Evolutionary conservation across 1,140 invertebrate species (phyloP).

Genomic region (Proctacanthus coquilletti): DNA sequence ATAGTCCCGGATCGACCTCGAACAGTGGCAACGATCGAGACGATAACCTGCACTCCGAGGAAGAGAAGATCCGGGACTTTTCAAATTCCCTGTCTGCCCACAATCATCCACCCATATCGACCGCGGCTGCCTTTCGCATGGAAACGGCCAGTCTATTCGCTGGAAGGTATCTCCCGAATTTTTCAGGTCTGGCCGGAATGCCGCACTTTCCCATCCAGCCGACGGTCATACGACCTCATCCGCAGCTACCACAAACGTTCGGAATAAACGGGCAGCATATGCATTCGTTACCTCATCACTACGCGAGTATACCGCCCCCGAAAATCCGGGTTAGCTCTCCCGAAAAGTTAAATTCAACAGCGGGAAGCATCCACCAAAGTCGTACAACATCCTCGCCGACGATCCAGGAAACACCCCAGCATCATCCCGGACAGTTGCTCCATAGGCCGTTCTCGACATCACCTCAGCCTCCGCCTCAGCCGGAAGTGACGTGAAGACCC

Average conservation of each 20-base stretch:
- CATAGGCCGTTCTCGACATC: conserved; percentile 38
- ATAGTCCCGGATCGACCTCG: conserved; percentile 28
- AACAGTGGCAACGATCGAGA: conserved; percentile 27
- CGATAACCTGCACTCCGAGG: conserved; percentile 24
- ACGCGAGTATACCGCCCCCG: conserved; percentile 26
- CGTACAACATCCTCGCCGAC: conserved; percentile 4
- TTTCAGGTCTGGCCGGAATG: conserved; percentile 28
- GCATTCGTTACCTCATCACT: conserved; percentile 25
- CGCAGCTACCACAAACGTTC: conserved; percentile 26
- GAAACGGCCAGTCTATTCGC: conserved; percentile 22
- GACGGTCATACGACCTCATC: conserved; percentile 27
- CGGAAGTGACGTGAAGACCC: too few species aligned
- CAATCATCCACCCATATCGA: conserved; percentile 13
- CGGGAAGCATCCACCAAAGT: conserved; percentile 11
- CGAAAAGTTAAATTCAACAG: conserved; percentile 26
- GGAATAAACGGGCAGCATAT: conserved; percentile 25
- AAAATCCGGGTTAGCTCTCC: conserved; percentile 34
- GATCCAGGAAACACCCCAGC: conserved; percentile 25
- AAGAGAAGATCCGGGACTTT: conserved; percentile 25
- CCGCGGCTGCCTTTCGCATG: conserved; percentile 15
- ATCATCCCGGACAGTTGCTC: conserved; percentile 24
- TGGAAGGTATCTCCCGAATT: conserved; percentile 28
- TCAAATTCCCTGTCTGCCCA: conserved; percentile 16
- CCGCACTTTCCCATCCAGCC: conserved; percentile 29
- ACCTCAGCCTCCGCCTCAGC: conserved; percentile 21